These are phyloP conservation scores for Girardia tigrina DNA, from an alignment of 2,888 invertebrate genomes.

Conservation along the genomic window DNA sequence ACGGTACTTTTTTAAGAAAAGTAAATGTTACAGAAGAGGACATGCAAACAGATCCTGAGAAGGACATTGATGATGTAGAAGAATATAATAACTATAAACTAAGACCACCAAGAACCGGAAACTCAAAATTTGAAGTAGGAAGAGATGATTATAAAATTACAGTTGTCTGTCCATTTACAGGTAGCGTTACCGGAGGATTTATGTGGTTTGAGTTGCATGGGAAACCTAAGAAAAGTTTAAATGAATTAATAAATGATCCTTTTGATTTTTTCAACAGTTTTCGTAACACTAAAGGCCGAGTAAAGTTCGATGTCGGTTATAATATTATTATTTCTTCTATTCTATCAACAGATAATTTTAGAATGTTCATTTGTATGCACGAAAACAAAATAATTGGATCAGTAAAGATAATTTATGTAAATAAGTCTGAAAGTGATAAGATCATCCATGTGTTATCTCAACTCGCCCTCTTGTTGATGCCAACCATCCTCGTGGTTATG, in stretches of 20 bases:
- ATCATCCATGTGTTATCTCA: neutral
- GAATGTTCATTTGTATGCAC: neutral
- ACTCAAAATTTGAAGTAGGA: neutral
- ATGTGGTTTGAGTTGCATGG: neutral
- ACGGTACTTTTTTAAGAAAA: neutral
- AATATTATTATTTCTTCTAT: neutral
- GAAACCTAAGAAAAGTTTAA: neutral
- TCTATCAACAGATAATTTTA: neutral
- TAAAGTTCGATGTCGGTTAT: conserved; percentile 8
- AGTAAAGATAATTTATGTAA: neutral
- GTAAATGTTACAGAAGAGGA: conserved; percentile 3
- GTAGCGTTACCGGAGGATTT: neutral
- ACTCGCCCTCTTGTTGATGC: neutral
- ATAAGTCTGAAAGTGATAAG: neutral
- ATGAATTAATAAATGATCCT: conserved; percentile 8
- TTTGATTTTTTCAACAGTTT: neutral
- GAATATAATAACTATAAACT: neutral
- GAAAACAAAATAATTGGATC: conserved; percentile 1
- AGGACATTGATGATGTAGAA: neutral
- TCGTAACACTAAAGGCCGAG: neutral
- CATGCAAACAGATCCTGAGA: conserved; percentile 12
- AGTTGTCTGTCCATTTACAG: neutral
- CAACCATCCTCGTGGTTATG: neutral
- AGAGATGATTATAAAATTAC: neutral
- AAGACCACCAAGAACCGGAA: neutral